A percentile compares a stretch with the other conserved stretches of the same genome.
phyloP scores from a whole-genome alignment of 2,888 invertebrate genomes.

The Erebia epiphron region DNA sequence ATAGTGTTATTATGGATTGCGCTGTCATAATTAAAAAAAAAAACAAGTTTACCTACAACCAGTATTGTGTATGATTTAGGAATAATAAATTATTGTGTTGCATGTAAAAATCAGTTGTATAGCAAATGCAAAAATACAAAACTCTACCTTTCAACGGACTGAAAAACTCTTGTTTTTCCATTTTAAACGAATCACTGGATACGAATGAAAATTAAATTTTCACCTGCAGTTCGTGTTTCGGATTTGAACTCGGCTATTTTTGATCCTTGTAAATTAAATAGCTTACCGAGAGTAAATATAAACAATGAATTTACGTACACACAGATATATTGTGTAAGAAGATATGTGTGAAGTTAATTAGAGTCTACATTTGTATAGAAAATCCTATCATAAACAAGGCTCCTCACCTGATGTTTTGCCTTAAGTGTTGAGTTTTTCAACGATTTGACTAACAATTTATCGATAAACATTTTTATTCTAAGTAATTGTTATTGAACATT shows the following conservation, averaged over 20 bases:
- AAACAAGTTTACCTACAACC: no score
- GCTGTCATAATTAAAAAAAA: no score
- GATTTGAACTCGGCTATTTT: conserved; percentile 37
- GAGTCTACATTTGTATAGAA: background rate
- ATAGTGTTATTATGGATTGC: no score
- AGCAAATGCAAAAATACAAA: conserved; percentile 8
- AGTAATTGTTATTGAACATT: background rate
- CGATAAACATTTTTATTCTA: background rate
- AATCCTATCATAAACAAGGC: conserved; percentile 6
- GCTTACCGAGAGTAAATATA: conserved; percentile 33
- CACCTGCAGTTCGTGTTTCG: conserved; percentile 22
- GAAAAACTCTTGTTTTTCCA: conserved; percentile 43
- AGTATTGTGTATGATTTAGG: background rate
- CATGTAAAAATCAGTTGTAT: background rate
- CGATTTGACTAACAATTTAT: conserved; percentile 11
- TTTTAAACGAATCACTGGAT: conserved; percentile 44
- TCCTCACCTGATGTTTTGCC: conserved; percentile 1
- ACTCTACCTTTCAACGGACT: conserved; percentile 5
- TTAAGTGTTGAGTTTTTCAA: background rate
- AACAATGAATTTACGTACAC: conserved; percentile 13
- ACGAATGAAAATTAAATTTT: conserved; percentile 43
- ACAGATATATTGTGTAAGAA: conserved; percentile 18
- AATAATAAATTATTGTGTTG: conserved; percentile 1
- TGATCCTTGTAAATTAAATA: conserved; percentile 39
- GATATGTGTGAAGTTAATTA: conserved; percentile 16